These are phyloP conservation scores for Carcharodon carcharias DNA, from an alignment of 2,797 vertebrate genomes.

Conservation along the genomic window DNA sequence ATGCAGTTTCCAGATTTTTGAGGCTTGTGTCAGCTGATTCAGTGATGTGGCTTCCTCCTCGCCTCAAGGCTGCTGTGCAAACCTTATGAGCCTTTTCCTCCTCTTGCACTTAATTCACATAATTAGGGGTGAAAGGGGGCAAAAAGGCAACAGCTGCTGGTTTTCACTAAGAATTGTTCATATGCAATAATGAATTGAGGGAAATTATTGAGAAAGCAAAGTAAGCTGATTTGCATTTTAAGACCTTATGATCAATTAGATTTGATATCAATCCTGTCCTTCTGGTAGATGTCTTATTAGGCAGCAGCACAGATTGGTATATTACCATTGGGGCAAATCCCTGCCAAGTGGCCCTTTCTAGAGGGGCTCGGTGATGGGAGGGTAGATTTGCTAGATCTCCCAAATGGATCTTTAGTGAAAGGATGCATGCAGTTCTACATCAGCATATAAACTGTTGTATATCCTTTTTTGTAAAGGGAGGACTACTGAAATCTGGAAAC, in stretches of 20 bases:
- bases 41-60: not conserved
- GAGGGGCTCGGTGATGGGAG: not conserved
- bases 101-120: not conserved
- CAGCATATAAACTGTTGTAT: not conserved
- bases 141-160: not conserved
- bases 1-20: not conserved
- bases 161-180: not conserved
- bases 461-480: too few relatives aligned
- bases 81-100: not conserved
- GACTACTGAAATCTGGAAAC: not conserved
- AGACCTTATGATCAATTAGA: not conserved
- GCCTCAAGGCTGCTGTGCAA: not conserved
- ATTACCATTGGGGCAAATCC: not conserved
- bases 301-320: not conserved
- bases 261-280: not conserved
- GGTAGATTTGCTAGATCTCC: not conserved
- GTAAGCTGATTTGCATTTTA: not conserved
- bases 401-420: not conserved
- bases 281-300: not conserved
- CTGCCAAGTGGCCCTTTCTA: not conserved
- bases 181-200: not conserved
- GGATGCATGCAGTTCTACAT: not conserved
- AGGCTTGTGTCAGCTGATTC: not conserved
- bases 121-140: not conserved
- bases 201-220: not conserved